Evolutionary conservation across 2,888 invertebrate species (phyloP), one percentile per base, ranked within the genome.

Genomic region (Heliconius ismenius): DNA sequence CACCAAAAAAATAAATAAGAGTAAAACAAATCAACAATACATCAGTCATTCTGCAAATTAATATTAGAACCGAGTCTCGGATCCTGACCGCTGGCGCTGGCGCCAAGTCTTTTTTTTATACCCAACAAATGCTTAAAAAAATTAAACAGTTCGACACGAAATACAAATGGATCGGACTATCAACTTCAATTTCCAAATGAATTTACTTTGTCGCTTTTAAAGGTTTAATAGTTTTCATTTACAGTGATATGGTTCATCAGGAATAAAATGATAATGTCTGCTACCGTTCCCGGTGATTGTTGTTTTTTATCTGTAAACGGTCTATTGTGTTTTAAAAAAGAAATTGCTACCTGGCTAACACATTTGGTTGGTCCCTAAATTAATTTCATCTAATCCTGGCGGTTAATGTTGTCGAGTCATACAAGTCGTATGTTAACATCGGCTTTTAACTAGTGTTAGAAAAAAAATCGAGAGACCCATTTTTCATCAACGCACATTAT

Each of bases 401-500:
- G 83, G 84, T 84, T 80, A 86, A 89, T 90, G 88, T 82, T 90
- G 93, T 86, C 87, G 88, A 93, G 92, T 93, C 93, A 93, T 89
- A 88, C 84, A 85, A 83, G 84, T 84, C 86, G 86, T 88, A 86
- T 89, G 88, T 89, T 88, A 89, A 87, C 90, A 86, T 87, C 87
- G 83, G 88, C 91, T 90, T 89, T 90, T 86, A 90, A 87, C 83
- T 81, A 82, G 82, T 83, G 84, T 82, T 82, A 82, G 84, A 82
- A 78, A 84, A 84, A 89, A 90, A 91, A 32, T 3, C 90, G 87
- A 86, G 79, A 82, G 79, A 85, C 86, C 85, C 86, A 86, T 89
- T 88, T 91, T 90, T 93, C 93, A 89, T 89, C 92, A 83, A 83
- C 86, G 74, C 74, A 89, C 91, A 92, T 93, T 92, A 92, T 85